These are phyloP conservation scores for Xestobium rufovillosum DNA, from an alignment of 2,888 invertebrate species.

Conservation along the genomic window DNA sequence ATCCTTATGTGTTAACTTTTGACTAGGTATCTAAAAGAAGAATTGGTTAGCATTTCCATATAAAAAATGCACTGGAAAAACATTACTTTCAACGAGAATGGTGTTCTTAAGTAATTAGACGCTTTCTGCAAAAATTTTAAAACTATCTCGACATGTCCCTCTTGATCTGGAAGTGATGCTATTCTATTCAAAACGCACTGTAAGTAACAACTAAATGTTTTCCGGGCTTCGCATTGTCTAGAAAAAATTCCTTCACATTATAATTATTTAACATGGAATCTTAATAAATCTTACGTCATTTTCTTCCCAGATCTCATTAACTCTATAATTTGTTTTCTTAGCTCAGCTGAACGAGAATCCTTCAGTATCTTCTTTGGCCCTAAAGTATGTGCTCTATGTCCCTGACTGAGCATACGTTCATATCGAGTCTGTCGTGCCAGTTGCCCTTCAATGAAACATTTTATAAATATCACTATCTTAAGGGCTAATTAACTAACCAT, in stretches of 20 bases:
- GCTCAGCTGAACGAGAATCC: constrained; percentile 33
- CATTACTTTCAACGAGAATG: constrained; percentile 55
- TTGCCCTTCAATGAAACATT: background rate
- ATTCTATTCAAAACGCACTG: constrained; percentile 64
- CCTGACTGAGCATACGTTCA: constrained; percentile 40
- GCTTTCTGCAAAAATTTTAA: constrained; percentile 70
- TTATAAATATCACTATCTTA: too few relatives aligned
- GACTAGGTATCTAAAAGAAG: constrained; percentile 55
- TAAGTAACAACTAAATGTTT: constrained; percentile 71
- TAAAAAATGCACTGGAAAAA: too few relatives aligned
- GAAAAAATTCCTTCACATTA: constrained; percentile 20
- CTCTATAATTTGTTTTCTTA: constrained; percentile 39
- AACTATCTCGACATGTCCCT: constrained; percentile 58
- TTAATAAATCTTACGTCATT: constrained; percentile 52
- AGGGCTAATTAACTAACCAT: too few relatives aligned
- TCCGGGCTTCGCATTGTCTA: constrained; percentile 63
- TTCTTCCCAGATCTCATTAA: constrained; percentile 58
- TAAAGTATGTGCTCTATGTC: constrained; percentile 38
- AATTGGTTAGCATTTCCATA: too few relatives aligned
- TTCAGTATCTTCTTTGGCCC: constrained; percentile 39
- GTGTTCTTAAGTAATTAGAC: constrained; percentile 62
- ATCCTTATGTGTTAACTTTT: constrained; percentile 70
- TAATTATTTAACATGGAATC: background rate
- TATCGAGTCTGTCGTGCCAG: constrained; percentile 39
- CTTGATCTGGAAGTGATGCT: constrained; percentile 49